Evolutionary conservation across 1,140 invertebrate genomes (phyloP).

Genomic region (Lordiphosa collinella): DNA sequence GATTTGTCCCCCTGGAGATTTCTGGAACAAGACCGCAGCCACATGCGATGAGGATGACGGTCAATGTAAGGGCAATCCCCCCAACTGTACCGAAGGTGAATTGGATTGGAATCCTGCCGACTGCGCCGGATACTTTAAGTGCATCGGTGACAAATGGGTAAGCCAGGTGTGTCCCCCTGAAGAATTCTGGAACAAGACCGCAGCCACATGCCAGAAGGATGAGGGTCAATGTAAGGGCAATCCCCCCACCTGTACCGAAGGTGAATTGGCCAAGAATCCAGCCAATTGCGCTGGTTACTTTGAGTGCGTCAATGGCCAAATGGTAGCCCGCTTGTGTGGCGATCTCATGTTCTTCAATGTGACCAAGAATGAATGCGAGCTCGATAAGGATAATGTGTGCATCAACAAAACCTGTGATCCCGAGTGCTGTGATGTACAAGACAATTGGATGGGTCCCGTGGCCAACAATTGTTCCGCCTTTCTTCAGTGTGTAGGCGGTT

Average conservation of each 20-base stretch:
- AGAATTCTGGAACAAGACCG: constrained; percentile 14
- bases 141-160: too few species aligned
- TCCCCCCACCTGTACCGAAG: too few species aligned
- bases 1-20: constrained; percentile 10
- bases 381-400: constrained; percentile 33
- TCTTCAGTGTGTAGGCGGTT: constrained; percentile 37
- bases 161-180: constrained; percentile 15
- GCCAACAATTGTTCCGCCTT: constrained; percentile 49
- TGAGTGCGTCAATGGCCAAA: constrained; percentile 26
- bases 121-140: too few species aligned
- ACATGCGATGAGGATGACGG: constrained; percentile 24
- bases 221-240: constrained; percentile 33
- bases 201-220: constrained; percentile 20
- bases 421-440: constrained; percentile 37
- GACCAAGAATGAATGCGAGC: constrained; percentile 1
- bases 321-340: constrained; percentile 25
- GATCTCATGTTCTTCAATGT: constrained; percentile 26
- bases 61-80: constrained; percentile 29
- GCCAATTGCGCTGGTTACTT: constrained; percentile 42
- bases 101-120: too few species aligned
- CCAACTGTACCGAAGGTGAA: too few species aligned
- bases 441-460: constrained; percentile 26
- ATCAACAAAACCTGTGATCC: constrained; percentile 39
- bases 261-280: too few species aligned
- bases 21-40: constrained; percentile 5